Evolutionary conservation across 2,797 vertebrate species (phyloP).

Genomic region (Amphiprion clarkii): DNA sequence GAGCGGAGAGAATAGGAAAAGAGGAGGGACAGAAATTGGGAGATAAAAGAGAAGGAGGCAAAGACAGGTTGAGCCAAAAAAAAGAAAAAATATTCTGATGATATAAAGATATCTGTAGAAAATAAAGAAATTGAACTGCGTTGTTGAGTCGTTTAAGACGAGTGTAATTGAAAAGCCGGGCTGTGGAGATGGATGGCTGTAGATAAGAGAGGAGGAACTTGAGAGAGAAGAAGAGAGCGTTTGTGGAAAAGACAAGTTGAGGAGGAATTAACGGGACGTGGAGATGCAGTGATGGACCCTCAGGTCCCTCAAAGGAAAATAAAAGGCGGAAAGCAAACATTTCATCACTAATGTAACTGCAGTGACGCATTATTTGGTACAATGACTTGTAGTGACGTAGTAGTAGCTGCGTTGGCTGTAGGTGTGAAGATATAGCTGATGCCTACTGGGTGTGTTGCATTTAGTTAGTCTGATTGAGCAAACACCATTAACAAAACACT

Average conservation of each 20-base stretch:
- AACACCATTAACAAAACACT: background rate
- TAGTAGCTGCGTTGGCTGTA: background rate
- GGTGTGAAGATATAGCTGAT: background rate
- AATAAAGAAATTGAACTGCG: constrained; percentile 16
- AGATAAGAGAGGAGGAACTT: constrained; percentile 10
- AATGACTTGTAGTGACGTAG: background rate
- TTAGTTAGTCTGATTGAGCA: background rate
- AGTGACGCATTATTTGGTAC: background rate
- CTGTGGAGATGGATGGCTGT: background rate
- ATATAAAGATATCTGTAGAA: constrained; percentile 19
- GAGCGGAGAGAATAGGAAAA: constrained; percentile 20
- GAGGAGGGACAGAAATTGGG: constrained; percentile 15
- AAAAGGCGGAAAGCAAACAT: background rate
- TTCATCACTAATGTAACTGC: background rate
- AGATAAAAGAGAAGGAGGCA: constrained; percentile 38
- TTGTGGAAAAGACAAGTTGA: background rate
- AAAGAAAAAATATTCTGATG: constrained; percentile 9
- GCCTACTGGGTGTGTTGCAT: background rate
- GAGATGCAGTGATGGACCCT: background rate
- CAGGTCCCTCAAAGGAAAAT: background rate
- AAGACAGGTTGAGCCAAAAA: constrained; percentile 36
- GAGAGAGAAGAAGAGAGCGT: background rate
- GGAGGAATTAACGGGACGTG: too few relatives aligned
- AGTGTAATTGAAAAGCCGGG: constrained; percentile 7
- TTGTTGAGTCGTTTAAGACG: constrained; percentile 1